phyloP scores from a whole-genome alignment of 2,888 invertebrate species.

The Apantesis nais region DNA sequence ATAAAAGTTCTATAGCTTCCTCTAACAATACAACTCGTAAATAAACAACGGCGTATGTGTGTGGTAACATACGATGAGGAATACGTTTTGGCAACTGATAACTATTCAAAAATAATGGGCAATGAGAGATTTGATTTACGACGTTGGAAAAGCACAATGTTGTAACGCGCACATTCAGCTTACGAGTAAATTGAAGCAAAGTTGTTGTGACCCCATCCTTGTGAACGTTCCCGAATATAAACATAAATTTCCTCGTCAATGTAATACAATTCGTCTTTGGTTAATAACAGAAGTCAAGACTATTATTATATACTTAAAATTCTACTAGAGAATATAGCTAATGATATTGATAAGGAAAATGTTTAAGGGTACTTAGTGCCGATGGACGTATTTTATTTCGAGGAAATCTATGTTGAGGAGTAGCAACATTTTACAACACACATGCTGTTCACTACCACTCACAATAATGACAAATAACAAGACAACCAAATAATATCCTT shows the following conservation, averaged over 20 bases:
- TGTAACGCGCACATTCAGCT: slow-evolving; percentile 8
- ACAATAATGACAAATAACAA: slow-evolving; percentile 28
- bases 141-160: slow-evolving; percentile 7
- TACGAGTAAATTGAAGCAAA: slow-evolving; percentile 11
- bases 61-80: slow-evolving; percentile 23
- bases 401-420: slow-evolving; percentile 31
- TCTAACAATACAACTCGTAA: slow-evolving; percentile 21
- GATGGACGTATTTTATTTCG: slow-evolving; percentile 39
- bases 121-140: slow-evolving; percentile 26
- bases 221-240: not conserved
- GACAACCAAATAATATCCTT: slow-evolving; percentile 29
- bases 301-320: slow-evolving; percentile 7
- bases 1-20: slow-evolving; percentile 27
- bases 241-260: not conserved
- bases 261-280: not conserved
- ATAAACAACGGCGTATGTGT: slow-evolving; percentile 24
- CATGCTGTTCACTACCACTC: slow-evolving; percentile 27
- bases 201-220: not conserved
- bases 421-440: slow-evolving; percentile 34
- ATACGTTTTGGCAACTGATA: slow-evolving; percentile 39
- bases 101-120: slow-evolving; percentile 20
- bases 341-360: too few species aligned
- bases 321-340: slow-evolving; percentile 4
- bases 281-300: not conserved
- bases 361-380: too few species aligned